These are phyloP conservation scores for Crotalus tigris DNA, from an alignment of 2,113 vertebrate genomes.

Conservation along the genomic window DNA sequence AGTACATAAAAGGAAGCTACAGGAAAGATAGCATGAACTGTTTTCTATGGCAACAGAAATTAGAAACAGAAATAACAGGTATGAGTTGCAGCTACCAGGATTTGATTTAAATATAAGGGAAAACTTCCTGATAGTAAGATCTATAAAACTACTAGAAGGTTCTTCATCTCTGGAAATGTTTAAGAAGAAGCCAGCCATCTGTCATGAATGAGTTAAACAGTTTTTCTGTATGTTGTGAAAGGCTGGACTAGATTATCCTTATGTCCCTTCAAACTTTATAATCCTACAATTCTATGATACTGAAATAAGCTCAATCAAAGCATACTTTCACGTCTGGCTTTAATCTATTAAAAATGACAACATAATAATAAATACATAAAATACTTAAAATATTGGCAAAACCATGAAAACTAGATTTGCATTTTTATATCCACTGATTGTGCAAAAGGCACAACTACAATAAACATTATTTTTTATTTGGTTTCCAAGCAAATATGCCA, in stretches of 20 bases:
- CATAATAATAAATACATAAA: background rate
- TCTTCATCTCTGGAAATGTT: background rate
- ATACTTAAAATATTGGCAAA: background rate
- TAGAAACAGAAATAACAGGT: background rate
- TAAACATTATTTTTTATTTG: background rate
- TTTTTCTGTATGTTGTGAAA: background rate
- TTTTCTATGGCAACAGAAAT: background rate
- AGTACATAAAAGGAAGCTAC: background rate
- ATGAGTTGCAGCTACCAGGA: background rate
- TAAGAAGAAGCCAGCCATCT: background rate
- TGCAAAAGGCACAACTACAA: background rate
- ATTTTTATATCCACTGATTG: background rate
- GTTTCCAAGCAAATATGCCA: background rate
- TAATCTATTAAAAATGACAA: background rate
- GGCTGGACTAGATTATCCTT: background rate
- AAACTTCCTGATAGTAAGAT: background rate
- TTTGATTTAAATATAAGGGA: background rate
- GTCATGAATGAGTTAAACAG: background rate
- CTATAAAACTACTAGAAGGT: background rate
- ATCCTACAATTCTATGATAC: background rate
- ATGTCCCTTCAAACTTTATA: background rate
- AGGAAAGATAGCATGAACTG: background rate
- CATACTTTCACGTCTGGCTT: background rate
- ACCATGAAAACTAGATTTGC: background rate
- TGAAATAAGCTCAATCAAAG: background rate